A percentile compares a stretch with the other conserved stretches of the same genome.
Evolutionary conservation across 1,140 invertebrate species (phyloP).

Genomic region (Zaprionus nigranus): DNA sequence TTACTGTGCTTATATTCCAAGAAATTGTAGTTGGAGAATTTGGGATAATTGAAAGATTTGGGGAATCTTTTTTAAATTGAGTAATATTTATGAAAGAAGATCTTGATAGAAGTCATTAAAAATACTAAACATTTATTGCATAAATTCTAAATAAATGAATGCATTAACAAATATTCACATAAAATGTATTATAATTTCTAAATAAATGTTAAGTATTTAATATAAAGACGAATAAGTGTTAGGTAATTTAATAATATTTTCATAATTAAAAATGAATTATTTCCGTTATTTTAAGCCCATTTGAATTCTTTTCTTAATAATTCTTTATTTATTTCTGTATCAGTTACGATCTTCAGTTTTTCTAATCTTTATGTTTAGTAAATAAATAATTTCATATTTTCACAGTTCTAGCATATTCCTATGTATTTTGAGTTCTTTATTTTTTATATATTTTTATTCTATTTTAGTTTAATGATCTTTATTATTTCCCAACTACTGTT

Average conservation of each 20-base stretch:
- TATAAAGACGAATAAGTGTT: too few relatives aligned
- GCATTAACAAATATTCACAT: too few relatives aligned
- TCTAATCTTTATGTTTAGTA: not conserved
- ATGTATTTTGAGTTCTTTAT: not conserved
- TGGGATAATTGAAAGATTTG: not conserved
- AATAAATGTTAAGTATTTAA: too few relatives aligned
- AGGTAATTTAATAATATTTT: not conserved
- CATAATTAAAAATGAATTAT: not conserved
- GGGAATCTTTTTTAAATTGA: too few relatives aligned
- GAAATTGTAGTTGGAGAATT: not conserved
- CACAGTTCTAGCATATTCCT: not conserved
- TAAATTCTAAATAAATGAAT: too few relatives aligned
- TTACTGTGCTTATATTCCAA: not conserved
- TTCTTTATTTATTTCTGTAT: not conserved
- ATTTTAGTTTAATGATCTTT: not conserved
- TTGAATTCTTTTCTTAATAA: not conserved
- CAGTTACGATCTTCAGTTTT: not conserved
- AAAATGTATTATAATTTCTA: too few relatives aligned
- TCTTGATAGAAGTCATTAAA: too few relatives aligned
- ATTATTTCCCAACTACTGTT: not conserved
- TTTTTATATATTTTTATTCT: not conserved
- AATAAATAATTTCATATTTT: not conserved
- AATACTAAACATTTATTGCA: too few relatives aligned
- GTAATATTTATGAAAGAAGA: too few relatives aligned
- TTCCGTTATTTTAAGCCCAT: not conserved